phyloP scores from a whole-genome alignment of 2,113 vertebrate genomes.

The Rhabdomys dilectus region DNA sequence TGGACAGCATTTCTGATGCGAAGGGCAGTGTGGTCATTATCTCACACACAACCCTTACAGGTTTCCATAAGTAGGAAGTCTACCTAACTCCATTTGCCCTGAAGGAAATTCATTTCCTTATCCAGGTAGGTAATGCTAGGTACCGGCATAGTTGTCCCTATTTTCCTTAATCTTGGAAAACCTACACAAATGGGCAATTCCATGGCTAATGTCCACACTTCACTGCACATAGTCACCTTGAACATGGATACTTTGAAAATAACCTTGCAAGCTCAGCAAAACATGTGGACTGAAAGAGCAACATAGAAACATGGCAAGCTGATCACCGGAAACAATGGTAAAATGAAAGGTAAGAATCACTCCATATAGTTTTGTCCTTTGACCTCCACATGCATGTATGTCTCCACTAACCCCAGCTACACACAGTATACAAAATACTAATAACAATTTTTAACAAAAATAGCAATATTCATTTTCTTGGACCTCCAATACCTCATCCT shows the following conservation, averaged over 20 bases:
- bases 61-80: not conserved
- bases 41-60: not conserved
- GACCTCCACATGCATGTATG: not conserved
- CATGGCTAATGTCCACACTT: no score
- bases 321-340: not conserved
- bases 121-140: not conserved
- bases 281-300: no score
- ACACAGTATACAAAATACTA: not conserved
- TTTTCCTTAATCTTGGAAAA: not conserved
- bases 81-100: not conserved
- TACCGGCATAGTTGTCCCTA: not conserved
- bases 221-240: accelerated
- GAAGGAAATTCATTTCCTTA: not conserved
- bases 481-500: not conserved
- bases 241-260: not conserved
- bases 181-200: not conserved
- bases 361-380: not conserved
- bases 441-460: not conserved
- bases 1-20: not conserved
- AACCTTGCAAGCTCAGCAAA: not conserved
- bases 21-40: not conserved
- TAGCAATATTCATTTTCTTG: not conserved
- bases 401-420: no score
- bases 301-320: not conserved
- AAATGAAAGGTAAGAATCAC: not conserved